Base-by-base conservation (phyloP, 1,140 invertebrate species). In the Aphaenogaster ashmeadi region DNA sequence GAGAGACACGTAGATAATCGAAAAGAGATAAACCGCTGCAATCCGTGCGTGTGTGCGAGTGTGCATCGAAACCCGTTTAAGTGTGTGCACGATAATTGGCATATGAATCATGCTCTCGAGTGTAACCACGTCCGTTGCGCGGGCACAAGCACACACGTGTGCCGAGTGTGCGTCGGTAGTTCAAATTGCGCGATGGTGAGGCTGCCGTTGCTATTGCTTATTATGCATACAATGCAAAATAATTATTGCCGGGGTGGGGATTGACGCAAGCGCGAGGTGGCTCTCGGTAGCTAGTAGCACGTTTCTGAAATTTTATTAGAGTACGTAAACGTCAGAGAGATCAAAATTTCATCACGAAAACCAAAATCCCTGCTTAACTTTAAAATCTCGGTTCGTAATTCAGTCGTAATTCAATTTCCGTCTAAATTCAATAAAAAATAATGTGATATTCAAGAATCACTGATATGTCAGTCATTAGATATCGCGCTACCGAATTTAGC, bases 61-160 rank as follows among this genome's bases (percentile, higher is more conserved):
- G 69, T 27, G 52, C 88, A 81, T 83, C 87, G 89, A 69, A 79
- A 75, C 88, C 58, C 86, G 86, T 90, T 86, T 89, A 89, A 89
- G 88, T 90, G 88, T 89, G 79, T 89, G 92, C 89, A 90, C 88
- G 92, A 90, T 94, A 94, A 94, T 94, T 94, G 93, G 92, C 93
- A 91, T 91, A 94, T 94, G 93, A 94, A 94, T 94, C 93, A 94
- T 93, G 92, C 92, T 91, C 92, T 92, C 83, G 77, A 88, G 85
- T 93, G 91, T 93, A 91, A 69, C 90, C 50, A 74, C 83, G 87
- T 91, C 69, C 71, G 47, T 72, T 81, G 64, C 44, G 50, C 67
- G 62, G 58, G 64, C 56, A 89, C 71, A 71, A 52, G 54, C 81
- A 75, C 79, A 66, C 78, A 89, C 69, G 84, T 64, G 71, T 80